Conservation (phyloP, 2,797 vertebrate genomes). For the Mormyrops boulengeri region DNA sequence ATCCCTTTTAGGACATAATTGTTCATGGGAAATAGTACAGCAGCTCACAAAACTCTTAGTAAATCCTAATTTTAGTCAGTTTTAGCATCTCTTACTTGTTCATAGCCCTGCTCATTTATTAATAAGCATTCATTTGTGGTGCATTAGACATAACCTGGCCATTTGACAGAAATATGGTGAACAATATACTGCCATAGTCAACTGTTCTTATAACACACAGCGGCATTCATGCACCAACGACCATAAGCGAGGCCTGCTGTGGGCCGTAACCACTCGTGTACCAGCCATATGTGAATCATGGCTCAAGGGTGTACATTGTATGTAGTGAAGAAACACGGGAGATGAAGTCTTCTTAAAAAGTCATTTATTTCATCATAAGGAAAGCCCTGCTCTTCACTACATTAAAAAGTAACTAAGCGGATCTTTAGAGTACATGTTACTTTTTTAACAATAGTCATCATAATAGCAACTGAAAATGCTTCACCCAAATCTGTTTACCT, state of each 20-base stretch:
- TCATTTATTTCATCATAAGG: constrained; percentile 14
- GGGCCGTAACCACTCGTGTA: neutral
- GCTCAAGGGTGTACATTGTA: neutral
- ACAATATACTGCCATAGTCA: neutral
- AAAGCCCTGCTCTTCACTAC: constrained; percentile 14
- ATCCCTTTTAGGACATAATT: neutral
- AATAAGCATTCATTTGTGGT: neutral
- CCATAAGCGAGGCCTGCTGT: neutral
- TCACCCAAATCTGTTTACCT: constrained; percentile 14
- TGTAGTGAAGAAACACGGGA: neutral
- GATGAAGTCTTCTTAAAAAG: constrained; percentile 14
- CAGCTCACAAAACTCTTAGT: neutral
- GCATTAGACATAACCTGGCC: neutral
- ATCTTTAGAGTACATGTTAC: neutral
- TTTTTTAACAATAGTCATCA: constrained; percentile 18
- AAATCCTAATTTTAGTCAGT: neutral
- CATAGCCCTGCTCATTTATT: neutral
- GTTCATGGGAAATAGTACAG: neutral
- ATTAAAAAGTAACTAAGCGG: constrained; percentile 15
- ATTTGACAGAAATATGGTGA: neutral
- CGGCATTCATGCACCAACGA: neutral
- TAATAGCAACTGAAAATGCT: neutral
- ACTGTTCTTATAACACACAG: neutral
- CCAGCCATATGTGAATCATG: neutral
- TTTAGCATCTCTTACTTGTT: constrained; percentile 2